Base-by-base conservation (phyloP, 2,113 vertebrate species). In the Aptenodytes forsteri region DNA sequence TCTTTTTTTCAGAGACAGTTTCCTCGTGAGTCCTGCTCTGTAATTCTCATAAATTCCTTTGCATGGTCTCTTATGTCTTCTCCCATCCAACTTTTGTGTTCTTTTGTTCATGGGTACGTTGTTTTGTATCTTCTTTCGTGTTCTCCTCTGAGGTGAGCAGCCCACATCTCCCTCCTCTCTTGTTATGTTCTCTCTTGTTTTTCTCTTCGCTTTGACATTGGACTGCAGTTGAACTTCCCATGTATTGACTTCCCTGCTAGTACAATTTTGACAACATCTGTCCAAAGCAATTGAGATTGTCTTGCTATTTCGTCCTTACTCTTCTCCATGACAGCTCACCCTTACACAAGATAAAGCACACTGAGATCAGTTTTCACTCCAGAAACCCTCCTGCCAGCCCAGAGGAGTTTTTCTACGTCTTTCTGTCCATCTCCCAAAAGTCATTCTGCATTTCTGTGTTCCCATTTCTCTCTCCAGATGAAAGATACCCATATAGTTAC, bases 401-500 rank as follows among this genome's bases (percentile, higher is more conserved):
- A 54, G 44, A 79, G 17, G 4, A 16, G 11, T 70, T 26, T 90
- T 87, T 29, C 38, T 10, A 23, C 1, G 3, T 11, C 30, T 66
- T 27, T 56, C 42, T 82, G 34, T 64, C 38, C 44, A 38, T 65
- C 44, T 93, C 66, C 42, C 34, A 19, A 16, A 90, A 81, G 29
- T 21, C 36, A 54, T 50, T 84, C 40, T 65, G 12, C 16, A 7
- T 86, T 72, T 87, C 34, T 69, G 10, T 26, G 21, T 58, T 69
- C 32, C 46, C 2, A 0, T 73, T 77, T 64, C 5, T 83, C 6
- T 61, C 36, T 81, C 13, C 59, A 52, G 13, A 17, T 23, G 30
- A 78, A 47, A 64, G 6, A 52, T 42, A 47, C 0, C 32, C n/a
- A 2, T 50, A 7, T 40, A 67, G 42, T 64, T 76, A 54, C 0